Conservation (phyloP, 1,140 invertebrate genomes). For the Macrobrachium nipponense region DNA sequence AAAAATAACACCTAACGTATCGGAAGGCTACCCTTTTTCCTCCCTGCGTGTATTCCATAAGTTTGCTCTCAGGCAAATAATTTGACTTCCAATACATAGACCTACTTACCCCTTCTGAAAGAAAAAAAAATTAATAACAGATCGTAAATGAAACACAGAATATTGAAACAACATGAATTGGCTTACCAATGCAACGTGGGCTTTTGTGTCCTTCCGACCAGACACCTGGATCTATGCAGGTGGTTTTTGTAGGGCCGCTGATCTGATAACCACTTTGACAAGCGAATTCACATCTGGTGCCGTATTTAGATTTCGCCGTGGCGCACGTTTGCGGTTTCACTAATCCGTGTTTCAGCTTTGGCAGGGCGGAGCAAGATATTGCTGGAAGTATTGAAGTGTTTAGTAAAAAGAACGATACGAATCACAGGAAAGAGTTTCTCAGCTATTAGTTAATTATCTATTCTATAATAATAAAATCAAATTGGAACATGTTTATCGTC, state of each 20-base stretch:
- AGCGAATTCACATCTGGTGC: slow-evolving; percentile 71
- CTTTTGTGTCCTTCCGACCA: slow-evolving; percentile 70
- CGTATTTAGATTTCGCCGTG: slow-evolving; percentile 70
- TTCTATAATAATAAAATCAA: background rate
- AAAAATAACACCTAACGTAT: too few relatives aligned
- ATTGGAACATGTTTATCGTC: too few relatives aligned
- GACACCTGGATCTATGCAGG: slow-evolving; percentile 70
- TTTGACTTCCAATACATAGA: too few relatives aligned
- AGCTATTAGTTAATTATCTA: background rate
- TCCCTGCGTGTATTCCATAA: too few relatives aligned
- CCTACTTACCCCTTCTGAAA: too few relatives aligned
- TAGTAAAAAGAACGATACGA: slow-evolving; percentile 7
- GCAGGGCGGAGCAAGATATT: slow-evolving; percentile 73
- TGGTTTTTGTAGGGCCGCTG: slow-evolving; percentile 69
- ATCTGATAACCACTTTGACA: slow-evolving; percentile 74
- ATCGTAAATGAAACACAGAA: slow-evolving; percentile 37
- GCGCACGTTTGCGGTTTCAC: slow-evolving; percentile 71
- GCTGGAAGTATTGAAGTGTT: slow-evolving; percentile 67
- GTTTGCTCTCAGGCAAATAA: too few relatives aligned
- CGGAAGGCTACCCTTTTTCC: too few relatives aligned
- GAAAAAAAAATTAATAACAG: background rate
- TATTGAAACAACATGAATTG: background rate
- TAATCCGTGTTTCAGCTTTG: slow-evolving; percentile 70
- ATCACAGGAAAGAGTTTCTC: background rate
- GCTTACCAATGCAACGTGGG: slow-evolving; percentile 71